A percentile compares a stretch with the other conserved stretches of the same genome.
phyloP scores from a whole-genome alignment of 2,888 invertebrate genomes.

The Cheilosia vulpina region DNA sequence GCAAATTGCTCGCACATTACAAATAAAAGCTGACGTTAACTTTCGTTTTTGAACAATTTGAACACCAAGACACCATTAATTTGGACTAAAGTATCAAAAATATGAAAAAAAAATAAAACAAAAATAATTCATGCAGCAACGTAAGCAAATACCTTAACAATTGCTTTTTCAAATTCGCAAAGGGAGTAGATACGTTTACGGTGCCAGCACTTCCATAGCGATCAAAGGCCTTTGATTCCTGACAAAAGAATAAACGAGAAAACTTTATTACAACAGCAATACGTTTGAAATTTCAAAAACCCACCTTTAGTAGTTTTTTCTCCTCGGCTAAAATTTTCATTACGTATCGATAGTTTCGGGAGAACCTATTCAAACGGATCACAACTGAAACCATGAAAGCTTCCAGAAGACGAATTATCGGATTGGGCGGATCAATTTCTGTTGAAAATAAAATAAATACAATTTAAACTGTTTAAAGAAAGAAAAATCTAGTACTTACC shows the following conservation, averaged over 20 bases:
- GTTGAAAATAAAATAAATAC: slow-evolving; percentile 12
- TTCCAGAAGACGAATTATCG: slow-evolving; percentile 81
- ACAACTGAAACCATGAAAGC: slow-evolving; percentile 90
- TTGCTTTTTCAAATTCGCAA: slow-evolving; percentile 82
- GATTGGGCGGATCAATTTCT: slow-evolving; percentile 76
- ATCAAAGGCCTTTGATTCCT: slow-evolving; percentile 90
- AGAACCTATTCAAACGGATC: slow-evolving; percentile 91
- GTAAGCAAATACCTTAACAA: slow-evolving; percentile 80
- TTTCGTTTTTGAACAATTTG: neutral
- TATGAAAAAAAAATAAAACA: slow-evolving; percentile 15
- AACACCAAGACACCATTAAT: neutral
- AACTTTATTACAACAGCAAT: slow-evolving; percentile 35
- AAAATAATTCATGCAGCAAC: slow-evolving; percentile 11
- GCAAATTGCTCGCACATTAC: neutral
- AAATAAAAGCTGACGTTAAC: neutral
- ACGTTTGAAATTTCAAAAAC: neutral
- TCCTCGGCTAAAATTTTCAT: slow-evolving; percentile 94
- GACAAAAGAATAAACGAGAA: slow-evolving; percentile 73
- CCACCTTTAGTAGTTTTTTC: slow-evolving; percentile 93
- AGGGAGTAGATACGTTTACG: slow-evolving; percentile 84
- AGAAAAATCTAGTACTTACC: slow-evolving; percentile 51
- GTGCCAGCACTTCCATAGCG: slow-evolving; percentile 87
- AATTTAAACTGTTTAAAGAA: neutral
- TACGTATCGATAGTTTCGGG: slow-evolving; percentile 97
- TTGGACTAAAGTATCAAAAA: slow-evolving; percentile 28